phyloP scores from a whole-genome alignment of 23 tunicate species.

The Trididemnum clinides region DNA sequence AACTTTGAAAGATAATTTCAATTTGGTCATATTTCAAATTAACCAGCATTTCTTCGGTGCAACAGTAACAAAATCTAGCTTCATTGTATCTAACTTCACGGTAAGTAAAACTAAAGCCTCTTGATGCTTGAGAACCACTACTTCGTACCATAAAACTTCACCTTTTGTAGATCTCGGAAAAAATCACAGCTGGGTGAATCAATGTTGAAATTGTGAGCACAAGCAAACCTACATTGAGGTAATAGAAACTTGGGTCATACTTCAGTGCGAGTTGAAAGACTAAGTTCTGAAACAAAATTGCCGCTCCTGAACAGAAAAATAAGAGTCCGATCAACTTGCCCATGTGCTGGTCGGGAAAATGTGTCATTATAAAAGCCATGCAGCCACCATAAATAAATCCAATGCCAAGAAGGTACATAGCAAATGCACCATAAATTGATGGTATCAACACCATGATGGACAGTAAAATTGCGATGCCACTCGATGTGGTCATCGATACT shows the following conservation, averaged over 20 bases:
- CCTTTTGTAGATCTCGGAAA: no score
- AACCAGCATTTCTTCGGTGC: no score
- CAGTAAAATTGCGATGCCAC: background rate
- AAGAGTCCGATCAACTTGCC: constrained; percentile 25
- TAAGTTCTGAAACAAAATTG: constrained; percentile 16
- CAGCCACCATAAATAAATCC: constrained; percentile 22
- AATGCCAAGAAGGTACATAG: background rate
- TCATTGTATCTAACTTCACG: no score
- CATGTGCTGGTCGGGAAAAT: constrained; percentile 8
- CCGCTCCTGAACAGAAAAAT: background rate
- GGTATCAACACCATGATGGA: constrained; percentile 4
- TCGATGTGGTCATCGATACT: constrained; percentile 7
- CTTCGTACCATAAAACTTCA: no score
- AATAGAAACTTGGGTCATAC: background rate
- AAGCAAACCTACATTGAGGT: constrained; percentile 4
- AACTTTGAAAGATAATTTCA: no score
- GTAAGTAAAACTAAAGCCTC: no score
- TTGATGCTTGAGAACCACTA: no score
- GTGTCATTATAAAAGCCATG: background rate
- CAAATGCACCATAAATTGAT: background rate
- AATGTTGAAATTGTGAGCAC: background rate
- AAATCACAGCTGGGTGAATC: constrained; percentile 10
- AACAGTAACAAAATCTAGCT: no score
- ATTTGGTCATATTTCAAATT: no score
- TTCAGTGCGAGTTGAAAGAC: constrained; percentile 1